A percentile compares a stretch with the other conserved stretches of the same genome.
These are phyloP conservation scores for Ceyx margarethae DNA, from an alignment of 2,113 vertebrate genomes.

Conservation along the genomic window DNA sequence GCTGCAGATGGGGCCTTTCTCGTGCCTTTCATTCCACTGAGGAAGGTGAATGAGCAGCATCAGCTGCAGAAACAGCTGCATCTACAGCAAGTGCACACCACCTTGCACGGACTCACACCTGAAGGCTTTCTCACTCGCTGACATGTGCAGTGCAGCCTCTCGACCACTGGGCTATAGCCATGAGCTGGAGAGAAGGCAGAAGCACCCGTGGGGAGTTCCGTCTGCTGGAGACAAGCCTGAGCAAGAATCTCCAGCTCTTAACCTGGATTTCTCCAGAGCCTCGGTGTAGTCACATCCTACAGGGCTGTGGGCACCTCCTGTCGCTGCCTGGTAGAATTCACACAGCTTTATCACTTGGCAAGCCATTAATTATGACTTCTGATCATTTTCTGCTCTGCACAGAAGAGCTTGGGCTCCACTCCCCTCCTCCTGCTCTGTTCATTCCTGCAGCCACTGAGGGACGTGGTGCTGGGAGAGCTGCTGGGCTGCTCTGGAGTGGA, in stretches of 20 bases:
- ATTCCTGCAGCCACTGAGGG: not conserved
- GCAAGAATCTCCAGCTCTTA: not conserved
- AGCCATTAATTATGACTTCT: not conserved
- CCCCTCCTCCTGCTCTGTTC: not conserved
- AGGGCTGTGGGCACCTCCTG: not conserved
- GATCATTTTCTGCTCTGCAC: not conserved
- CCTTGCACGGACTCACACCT: no score
- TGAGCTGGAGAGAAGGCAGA: not conserved
- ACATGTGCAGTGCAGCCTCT: not conserved
- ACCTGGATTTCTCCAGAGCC: not conserved
- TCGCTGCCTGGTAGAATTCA: not conserved
- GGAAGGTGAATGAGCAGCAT: not conserved
- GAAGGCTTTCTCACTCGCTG: not conserved
- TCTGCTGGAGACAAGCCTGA: not conserved
- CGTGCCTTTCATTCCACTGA: not conserved
- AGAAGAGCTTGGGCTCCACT: not conserved
- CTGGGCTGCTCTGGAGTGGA: not conserved
- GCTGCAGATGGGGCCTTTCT: not conserved
- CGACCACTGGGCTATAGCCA: conserved; percentile 6
- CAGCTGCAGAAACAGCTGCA: not conserved
- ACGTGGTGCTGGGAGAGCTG: not conserved
- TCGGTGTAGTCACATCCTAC: not conserved
- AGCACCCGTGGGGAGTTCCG: not conserved
- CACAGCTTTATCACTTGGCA: not conserved
- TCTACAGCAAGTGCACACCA: not conserved